Conservation (phyloP, 2,113 vertebrate genomes). For the Dipodomys merriami region DNA sequence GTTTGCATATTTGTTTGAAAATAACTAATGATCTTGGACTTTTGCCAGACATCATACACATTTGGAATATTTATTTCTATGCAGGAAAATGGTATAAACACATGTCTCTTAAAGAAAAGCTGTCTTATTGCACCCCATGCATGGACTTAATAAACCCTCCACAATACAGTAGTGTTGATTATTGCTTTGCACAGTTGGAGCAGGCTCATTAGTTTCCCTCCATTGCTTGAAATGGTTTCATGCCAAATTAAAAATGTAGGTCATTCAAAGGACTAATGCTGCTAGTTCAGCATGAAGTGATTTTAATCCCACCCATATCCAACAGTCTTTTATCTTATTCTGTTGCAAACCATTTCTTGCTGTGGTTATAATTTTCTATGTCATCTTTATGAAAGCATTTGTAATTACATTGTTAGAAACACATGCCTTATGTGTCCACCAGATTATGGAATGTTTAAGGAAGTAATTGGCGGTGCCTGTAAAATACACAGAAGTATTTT, state of each 20-base stretch:
- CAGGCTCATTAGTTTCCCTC: conserved; percentile 84
- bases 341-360: conserved; percentile 58
- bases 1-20: conserved; percentile 72
- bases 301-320: conserved; percentile 73
- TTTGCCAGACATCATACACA: conserved; percentile 62
- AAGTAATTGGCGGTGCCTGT: neutral
- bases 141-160: conserved; percentile 75
- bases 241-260: conserved; percentile 86
- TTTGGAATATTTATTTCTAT: conserved; percentile 79
- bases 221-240: conserved; percentile 81
- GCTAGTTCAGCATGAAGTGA: conserved; percentile 79
- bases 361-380: conserved; percentile 73
- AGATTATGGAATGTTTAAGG: conserved; percentile 38
- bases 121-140: conserved; percentile 72
- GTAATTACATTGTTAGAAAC: conserved; percentile 60
- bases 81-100: conserved; percentile 72
- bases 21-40: conserved; percentile 68
- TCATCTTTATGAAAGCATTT: conserved; percentile 70
- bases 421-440: conserved; percentile 40
- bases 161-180: conserved; percentile 81
- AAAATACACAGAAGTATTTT: neutral
- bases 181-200: conserved; percentile 80
- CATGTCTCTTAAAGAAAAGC: conserved; percentile 67
- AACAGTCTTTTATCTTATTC: conserved; percentile 60
- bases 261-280: conserved; percentile 84